These are phyloP conservation scores for Epinephelus awoara DNA, from an alignment of 2,797 vertebrate genomes.

Conservation along the genomic window DNA sequence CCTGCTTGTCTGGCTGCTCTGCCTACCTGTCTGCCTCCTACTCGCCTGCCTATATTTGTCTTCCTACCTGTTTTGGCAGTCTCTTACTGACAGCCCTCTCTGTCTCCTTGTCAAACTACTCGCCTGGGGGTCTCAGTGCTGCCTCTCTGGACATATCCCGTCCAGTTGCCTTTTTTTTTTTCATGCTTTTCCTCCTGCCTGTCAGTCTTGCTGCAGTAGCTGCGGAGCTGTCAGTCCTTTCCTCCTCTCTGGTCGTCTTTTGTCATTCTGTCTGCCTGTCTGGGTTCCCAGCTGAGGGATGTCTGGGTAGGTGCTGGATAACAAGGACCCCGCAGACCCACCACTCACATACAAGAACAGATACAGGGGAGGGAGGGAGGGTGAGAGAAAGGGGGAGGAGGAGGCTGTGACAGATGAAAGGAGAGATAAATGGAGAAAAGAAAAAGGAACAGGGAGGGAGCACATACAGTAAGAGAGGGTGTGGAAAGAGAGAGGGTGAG, in stretches of 20 bases:
- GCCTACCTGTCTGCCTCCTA: constrained; percentile 60
- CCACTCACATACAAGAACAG: constrained; percentile 54
- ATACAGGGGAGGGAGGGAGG: constrained; percentile 24
- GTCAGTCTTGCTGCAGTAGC: constrained; percentile 65
- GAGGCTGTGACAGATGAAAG: constrained; percentile 57
- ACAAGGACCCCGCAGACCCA: constrained; percentile 76
- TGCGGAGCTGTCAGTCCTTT: constrained; percentile 56
- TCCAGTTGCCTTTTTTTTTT: constrained; percentile 41
- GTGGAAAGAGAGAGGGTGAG: constrained; percentile 27
- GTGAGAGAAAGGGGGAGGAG: constrained; percentile 10
- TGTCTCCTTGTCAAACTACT: constrained; percentile 49
- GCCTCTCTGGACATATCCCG: constrained; percentile 37
- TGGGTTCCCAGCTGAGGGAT: constrained; percentile 70
- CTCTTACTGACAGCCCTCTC: constrained; percentile 48
- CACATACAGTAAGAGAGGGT: constrained; percentile 32
- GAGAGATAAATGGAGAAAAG: constrained; percentile 54
- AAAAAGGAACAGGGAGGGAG: constrained; percentile 30
- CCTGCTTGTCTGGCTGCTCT: constrained; percentile 68
- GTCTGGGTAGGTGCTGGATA: constrained; percentile 81
- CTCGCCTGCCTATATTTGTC: constrained; percentile 44
- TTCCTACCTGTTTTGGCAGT: constrained; percentile 31
- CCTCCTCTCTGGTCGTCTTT: constrained; percentile 50
- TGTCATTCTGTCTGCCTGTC: constrained; percentile 67
- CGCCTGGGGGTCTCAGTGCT: constrained; percentile 40
- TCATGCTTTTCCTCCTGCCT: constrained; percentile 28